phyloP scores from a whole-genome alignment of 2,888 invertebrate species.

The Drosophila borborema region DNA sequence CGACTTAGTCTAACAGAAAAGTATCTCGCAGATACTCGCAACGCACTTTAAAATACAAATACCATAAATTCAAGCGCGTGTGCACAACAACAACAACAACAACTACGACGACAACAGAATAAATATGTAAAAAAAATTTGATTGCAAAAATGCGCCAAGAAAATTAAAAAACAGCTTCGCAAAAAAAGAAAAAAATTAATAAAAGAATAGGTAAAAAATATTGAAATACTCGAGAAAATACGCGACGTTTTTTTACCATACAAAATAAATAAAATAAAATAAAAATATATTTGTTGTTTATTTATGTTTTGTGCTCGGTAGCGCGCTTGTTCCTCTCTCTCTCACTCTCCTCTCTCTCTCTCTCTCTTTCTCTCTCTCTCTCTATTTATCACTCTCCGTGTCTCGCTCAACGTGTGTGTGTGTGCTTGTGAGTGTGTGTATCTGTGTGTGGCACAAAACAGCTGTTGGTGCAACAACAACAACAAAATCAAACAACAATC shows the following conservation, averaged over 20 bases:
- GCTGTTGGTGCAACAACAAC: conserved; percentile 64
- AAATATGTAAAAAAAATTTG: conserved; percentile 16
- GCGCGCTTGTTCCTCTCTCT: conserved; percentile 14
- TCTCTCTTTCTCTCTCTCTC: not conserved
- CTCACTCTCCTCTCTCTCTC: not conserved
- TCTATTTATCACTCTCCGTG: too few relatives aligned
- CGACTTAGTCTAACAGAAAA: conserved; percentile 18
- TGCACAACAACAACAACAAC: conserved; percentile 37
- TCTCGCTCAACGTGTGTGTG: not conserved
- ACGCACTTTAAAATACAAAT: conserved; percentile 27
- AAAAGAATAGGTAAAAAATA: conserved; percentile 19
- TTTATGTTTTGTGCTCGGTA: conserved; percentile 59
- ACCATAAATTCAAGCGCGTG: conserved; percentile 47
- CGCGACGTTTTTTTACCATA: conserved; percentile 36
- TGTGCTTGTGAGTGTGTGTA: not conserved
- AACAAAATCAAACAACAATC: conserved; percentile 27
- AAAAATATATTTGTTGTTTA: conserved; percentile 57
- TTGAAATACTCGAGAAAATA: conserved; percentile 35
- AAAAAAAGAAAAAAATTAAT: conserved; percentile 30
- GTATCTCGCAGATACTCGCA: conserved; percentile 40
- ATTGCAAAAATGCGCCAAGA: conserved; percentile 55
- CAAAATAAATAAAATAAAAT: conserved; percentile 27
- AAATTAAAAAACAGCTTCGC: conserved; percentile 34
- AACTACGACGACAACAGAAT: conserved; percentile 16
- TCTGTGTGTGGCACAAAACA: conserved; percentile 54